Base-by-base conservation (phyloP, 2,888 invertebrate species). In the Galerucella calmariensis region DNA sequence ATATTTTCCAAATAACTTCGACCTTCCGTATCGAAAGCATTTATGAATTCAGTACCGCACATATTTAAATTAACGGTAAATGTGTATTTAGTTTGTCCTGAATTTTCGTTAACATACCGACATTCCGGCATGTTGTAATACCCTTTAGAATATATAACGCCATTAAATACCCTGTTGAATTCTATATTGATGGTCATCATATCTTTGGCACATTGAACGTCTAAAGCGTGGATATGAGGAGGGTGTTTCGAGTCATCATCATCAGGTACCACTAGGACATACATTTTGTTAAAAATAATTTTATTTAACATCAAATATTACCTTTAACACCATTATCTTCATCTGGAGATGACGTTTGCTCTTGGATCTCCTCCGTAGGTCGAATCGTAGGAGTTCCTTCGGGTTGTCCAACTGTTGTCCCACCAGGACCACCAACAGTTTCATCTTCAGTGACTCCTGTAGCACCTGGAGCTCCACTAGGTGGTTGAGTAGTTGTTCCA, bases 141-240 rank as follows among this genome's bases (percentile, higher is more conserved):
- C 65, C 94, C 94, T 88, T 94, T 94, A 0, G 94, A 94, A 83
- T 95, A 95, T 79, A 95, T 94, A 14, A 95, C 90, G 0, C 95
- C 95, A 79, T 94, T 91, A 84, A 94, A 95, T 20, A 88, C 89
- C 76, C 92, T 90, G 85, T 94, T 94, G 86, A 95, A 95, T 85
- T 94, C 93, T 11, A 95, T 91, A 79, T 92, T 91, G 75, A 95
- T 94, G 1, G 92, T 93, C 95, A 95, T 95, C 92, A 92, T 92
- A 78, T 94, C 94, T 84, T 94, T 94, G 74, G 93, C 92, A 82
- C 95, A 95, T 81, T 93, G 90, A 0, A 95, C 95, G 58, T 93
- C 91, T 72, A 95, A 91, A 0, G 90, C 90, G 83, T 94, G 93
- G 79, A 95, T 93, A 80, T 94, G 94, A 2, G 94, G 93, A 59